Percentiles rank a stretch among this genome's conserved stretches.
phyloP scores from a whole-genome alignment of 2,888 invertebrate species.

The Zootermopsis nevadensis region DNA sequence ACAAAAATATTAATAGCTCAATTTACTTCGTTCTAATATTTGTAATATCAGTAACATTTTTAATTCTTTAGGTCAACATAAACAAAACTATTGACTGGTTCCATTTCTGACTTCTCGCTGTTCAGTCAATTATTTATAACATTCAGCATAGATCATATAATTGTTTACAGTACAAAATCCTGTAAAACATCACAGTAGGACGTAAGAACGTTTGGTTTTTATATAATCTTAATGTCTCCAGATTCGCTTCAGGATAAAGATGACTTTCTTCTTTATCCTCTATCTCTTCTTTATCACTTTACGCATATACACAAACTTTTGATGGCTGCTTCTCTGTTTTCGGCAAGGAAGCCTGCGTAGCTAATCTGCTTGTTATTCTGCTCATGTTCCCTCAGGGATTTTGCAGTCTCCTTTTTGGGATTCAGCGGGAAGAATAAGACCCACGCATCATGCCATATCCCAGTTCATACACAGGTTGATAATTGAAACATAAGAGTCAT shows the following conservation, averaged over 20 bases:
- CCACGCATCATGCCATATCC: background rate
- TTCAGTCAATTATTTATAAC: too few relatives aligned
- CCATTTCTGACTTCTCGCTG: too few relatives aligned
- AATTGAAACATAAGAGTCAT: constrained; percentile 48
- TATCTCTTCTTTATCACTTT: background rate
- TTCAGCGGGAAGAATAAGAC: background rate
- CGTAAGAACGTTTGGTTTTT: too few relatives aligned
- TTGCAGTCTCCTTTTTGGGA: constrained; percentile 39
- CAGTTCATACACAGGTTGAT: background rate
- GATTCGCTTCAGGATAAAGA: background rate
- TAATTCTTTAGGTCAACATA: too few relatives aligned
- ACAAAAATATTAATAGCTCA: too few relatives aligned
- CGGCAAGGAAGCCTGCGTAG: background rate
- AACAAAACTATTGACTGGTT: too few relatives aligned
- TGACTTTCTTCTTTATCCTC: background rate
- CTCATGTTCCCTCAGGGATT: constrained; percentile 45
- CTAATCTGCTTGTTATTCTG: constrained; percentile 51
- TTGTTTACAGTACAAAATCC: too few relatives aligned
- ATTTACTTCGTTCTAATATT: too few relatives aligned
- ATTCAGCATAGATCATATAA: too few relatives aligned
- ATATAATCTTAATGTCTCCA: background rate
- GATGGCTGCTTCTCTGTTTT: constrained; percentile 7
- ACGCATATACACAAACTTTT: background rate
- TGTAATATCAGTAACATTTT: too few relatives aligned
- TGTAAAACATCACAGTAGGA: too few relatives aligned